These are phyloP conservation scores for Notolepis coatsorum DNA, from an alignment of 2,797 vertebrate genomes.

Conservation along the genomic window DNA sequence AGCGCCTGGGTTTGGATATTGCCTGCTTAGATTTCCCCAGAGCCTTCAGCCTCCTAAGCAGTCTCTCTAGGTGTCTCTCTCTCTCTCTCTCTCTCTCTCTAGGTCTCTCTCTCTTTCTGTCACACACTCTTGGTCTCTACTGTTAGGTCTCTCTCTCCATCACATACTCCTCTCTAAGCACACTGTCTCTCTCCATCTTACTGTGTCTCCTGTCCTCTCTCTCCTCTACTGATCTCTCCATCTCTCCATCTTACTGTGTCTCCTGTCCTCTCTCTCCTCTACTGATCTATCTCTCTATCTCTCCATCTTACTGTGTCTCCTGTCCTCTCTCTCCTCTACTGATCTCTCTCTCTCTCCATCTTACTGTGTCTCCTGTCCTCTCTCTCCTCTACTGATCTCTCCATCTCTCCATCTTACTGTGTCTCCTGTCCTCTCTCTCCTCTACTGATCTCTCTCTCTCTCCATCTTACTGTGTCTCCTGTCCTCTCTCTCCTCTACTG, in stretches of 20 bases:
- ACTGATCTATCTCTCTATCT: not conserved
- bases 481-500: no score
- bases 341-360: no score
- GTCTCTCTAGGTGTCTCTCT: constrained; percentile 52
- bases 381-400: not conserved
- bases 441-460: not conserved
- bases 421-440: not conserved
- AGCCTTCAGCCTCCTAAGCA: constrained; percentile 62
- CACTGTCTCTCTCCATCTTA: constrained; percentile 14
- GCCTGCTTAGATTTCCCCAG: constrained; percentile 80
- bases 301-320: constrained; percentile 1
- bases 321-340: no score
- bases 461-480: constrained; percentile 4
- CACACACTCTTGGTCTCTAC: constrained; percentile 8
- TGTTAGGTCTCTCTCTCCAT: no score
- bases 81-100: constrained; percentile 16
- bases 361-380: no score
- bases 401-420: constrained; percentile 18
- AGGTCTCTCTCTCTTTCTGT: not conserved
- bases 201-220: not conserved
- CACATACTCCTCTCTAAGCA: no score
- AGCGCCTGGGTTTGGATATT: constrained; percentile 77
- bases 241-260: constrained; percentile 15
- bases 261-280: not conserved
- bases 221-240: constrained; percentile 7